Percentiles rank a stretch among this genome's conserved stretches.
Conservation (phyloP, 2,797 vertebrate species). For the Podarcis siculus region DNA sequence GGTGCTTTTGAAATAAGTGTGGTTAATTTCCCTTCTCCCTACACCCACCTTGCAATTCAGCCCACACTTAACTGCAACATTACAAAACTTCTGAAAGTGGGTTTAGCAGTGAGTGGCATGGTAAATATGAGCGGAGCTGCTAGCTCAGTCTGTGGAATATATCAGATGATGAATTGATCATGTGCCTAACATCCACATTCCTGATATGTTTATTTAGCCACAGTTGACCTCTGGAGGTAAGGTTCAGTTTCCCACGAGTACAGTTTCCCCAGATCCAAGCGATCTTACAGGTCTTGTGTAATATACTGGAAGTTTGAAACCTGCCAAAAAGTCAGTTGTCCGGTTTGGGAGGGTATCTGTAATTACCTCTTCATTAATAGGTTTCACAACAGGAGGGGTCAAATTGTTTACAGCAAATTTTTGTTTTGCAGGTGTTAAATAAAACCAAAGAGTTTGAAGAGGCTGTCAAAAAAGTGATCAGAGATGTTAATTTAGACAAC, state of each 20-base stretch:
- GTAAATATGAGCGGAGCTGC: neutral
- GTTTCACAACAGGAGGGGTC: no score
- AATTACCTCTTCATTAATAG: neutral
- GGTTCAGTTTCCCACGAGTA: neutral
- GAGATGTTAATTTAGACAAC: constrained; percentile 96
- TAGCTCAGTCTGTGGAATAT: neutral
- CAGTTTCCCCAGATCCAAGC: no score
- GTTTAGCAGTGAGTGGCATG: neutral
- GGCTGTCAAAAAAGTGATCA: constrained; percentile 93
- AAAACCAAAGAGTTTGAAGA: constrained; percentile 97
- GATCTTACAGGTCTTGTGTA: neutral
- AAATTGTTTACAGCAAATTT: neutral
- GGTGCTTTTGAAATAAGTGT: neutral
- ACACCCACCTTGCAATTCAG: neutral
- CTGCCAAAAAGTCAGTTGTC: neutral
- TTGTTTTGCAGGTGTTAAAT: constrained; percentile 91
- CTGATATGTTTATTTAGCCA: neutral
- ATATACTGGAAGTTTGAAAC: neutral
- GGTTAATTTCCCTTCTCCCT: neutral
- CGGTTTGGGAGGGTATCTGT: neutral
- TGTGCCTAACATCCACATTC: neutral
- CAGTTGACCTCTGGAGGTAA: neutral
- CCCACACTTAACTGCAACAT: neutral
- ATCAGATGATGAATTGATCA: neutral
- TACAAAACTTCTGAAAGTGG: neutral